Evolutionary conservation across 2,888 invertebrate species (phyloP), one percentile per base, ranked within the genome.

Genomic region (Napeogenes sylphis): DNA sequence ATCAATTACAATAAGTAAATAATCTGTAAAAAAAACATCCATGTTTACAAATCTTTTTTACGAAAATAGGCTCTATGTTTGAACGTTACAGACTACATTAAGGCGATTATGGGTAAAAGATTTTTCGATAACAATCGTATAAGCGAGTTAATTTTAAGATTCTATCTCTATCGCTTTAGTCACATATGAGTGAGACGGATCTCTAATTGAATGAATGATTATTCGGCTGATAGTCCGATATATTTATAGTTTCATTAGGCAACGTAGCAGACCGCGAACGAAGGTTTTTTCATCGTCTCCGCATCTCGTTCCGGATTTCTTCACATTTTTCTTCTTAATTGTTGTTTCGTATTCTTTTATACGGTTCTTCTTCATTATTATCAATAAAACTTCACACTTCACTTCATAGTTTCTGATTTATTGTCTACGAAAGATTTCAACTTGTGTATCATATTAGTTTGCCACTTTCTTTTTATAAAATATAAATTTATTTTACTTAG

Each of bases 231-330:
- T 69, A 67, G 66, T 73, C 70, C 66, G 63, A 68, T 70, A 69
- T 69, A 71, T 71, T 71, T 72, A 70, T 70, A 71, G 64, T 71
- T 69, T 68, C 70, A 75, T 73, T 74, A 72, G 58, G 68, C 66
- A 63, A 65, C 45, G 65, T 69, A 70, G 63, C 67, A 70, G 72
- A 74, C 71, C 73, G 72, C 60, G 62, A 61, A 64, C 69, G 65
- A 66, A 65, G 63, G 46, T 61, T 70, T 71, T 69, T 69, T 68
- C 63, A 58, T 61, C 56, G 53, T 56, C 64, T 45, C 59, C 47
- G 65, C 62, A 59, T 67, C 62, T 68, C 63, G 61, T 62, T 62
- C 57, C 60, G 60, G 64, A 62, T 64, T 64, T 61, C 63, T 68
- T 59, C 53, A 56, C 58, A 60, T 57, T 63, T 64, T 58, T 66